Percentiles rank a stretch among this genome's conserved stretches.
Conservation (phyloP, 2,888 invertebrate genomes). For the Rapana venosa region DNA sequence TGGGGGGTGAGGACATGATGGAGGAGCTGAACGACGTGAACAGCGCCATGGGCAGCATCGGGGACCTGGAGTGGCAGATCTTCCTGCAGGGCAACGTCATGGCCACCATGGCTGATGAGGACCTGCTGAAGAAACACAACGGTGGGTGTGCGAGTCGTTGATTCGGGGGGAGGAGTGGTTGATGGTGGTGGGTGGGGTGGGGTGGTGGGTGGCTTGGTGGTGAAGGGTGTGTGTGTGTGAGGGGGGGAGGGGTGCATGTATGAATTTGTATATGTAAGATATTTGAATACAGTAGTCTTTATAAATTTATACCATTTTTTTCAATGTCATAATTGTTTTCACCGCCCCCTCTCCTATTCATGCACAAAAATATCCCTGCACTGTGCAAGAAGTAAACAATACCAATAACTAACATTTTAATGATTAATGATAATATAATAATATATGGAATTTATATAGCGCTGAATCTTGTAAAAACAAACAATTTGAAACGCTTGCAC, state of each 20-base stretch:
- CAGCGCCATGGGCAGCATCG: conserved; percentile 58
- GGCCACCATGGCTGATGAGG: conserved; percentile 72
- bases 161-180: neutral
- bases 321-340: too few relatives aligned
- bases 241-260: neutral
- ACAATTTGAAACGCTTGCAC: too few relatives aligned
- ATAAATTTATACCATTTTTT: too few relatives aligned
- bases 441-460: too few relatives aligned
- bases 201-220: neutral
- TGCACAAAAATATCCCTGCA: too few relatives aligned
- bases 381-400: too few relatives aligned
- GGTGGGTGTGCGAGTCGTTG: conserved; percentile 57
- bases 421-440: too few relatives aligned
- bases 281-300: neutral
- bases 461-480: too few relatives aligned
- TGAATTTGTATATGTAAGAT: neutral
- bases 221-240: neutral
- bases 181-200: neutral
- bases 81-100: conserved; percentile 76
- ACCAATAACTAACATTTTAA: too few relatives aligned
- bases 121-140: conserved; percentile 63
- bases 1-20: neutral
- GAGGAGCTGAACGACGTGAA: conserved; percentile 58
- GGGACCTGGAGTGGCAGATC: conserved; percentile 72
- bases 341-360: too few relatives aligned